phyloP scores from a whole-genome alignment of 1,140 invertebrate species.

The Drosophila kohkoa region DNA sequence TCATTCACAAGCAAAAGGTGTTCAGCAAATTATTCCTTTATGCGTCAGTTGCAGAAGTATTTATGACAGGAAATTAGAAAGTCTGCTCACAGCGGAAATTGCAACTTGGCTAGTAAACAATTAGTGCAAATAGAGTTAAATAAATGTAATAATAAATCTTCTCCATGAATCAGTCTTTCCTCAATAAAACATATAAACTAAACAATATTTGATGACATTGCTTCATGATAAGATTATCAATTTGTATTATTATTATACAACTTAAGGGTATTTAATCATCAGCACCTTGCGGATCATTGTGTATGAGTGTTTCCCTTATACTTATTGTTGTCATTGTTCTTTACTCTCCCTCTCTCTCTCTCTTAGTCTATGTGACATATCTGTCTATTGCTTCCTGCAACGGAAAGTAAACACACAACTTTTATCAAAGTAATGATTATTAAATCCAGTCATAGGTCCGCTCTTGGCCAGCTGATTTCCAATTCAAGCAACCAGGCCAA shows the following conservation, averaged over 20 bases:
- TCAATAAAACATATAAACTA: conserved; percentile 5
- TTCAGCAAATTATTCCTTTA: conserved; percentile 2
- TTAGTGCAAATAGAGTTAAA: background rate
- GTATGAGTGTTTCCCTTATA: background rate
- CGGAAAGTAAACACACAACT: background rate
- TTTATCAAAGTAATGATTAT: conserved; percentile 29
- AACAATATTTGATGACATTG: conserved; percentile 5
- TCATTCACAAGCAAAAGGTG: too few relatives aligned
- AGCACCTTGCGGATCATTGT: conserved; percentile 7
- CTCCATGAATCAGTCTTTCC: conserved; percentile 8
- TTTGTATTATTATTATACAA: background rate
- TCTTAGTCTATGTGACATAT: too few relatives aligned
- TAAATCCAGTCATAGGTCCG: conserved; percentile 9
- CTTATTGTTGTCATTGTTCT: conserved; percentile 3
- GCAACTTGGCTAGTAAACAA: background rate
- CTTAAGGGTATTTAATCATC: conserved; percentile 28
- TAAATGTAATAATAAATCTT: conserved; percentile 1
- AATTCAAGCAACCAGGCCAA: conserved; percentile 41
- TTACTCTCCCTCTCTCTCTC: too few relatives aligned
- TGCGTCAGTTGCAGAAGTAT: background rate
- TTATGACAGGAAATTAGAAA: conserved; percentile 5
- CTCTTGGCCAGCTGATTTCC: conserved; percentile 42
- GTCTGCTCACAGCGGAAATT: background rate
- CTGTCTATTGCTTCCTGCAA: conserved; percentile 25
- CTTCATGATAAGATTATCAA: conserved; percentile 12